A percentile compares a stretch with the other conserved stretches of the same genome.
Conservation (phyloP, 2,113 vertebrate species). For the Henicopernis longicauda region DNA sequence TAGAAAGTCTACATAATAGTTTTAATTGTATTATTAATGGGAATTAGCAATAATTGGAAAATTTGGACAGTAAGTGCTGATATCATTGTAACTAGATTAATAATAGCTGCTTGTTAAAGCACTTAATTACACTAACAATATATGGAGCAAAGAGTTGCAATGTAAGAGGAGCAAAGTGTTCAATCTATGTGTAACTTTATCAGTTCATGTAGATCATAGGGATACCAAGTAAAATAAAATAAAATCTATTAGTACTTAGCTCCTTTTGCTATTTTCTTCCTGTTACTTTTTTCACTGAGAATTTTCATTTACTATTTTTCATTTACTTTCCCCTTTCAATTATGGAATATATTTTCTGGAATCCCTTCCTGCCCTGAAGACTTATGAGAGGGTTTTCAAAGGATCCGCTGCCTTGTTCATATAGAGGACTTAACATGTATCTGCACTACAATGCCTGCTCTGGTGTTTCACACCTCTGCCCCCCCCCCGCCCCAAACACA, state of each 20-base stretch:
- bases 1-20: neutral
- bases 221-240: neutral
- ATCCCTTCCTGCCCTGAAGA: neutral
- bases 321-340: neutral
- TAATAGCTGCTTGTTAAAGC: neutral
- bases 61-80: neutral
- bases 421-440: neutral
- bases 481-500: no score
- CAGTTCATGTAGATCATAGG: neutral
- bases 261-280: neutral
- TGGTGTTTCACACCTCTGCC: neutral
- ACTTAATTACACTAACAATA: neutral
- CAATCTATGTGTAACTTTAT: neutral
- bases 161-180: neutral
- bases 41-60: neutral
- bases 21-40: neutral
- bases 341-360: neutral
- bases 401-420: neutral
- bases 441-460: neutral
- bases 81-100: neutral
- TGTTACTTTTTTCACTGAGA: neutral
- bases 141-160: no score
- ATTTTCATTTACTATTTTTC: neutral
- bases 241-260: neutral
- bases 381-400: neutral